These are phyloP conservation scores for Scolopax rusticola DNA, from an alignment of 2,797 vertebrate species.

Conservation along the genomic window DNA sequence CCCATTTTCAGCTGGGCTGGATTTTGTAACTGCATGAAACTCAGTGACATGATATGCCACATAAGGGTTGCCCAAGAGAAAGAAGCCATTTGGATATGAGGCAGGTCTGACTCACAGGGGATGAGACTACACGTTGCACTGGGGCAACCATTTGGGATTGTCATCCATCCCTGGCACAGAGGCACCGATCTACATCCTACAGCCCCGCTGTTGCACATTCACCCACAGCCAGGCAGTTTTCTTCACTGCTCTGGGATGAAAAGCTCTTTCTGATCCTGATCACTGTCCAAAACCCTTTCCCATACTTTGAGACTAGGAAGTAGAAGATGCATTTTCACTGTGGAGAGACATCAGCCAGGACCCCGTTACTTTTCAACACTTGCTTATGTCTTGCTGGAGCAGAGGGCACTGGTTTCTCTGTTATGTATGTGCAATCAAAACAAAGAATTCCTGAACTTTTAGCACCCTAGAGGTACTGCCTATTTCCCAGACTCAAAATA, in stretches of 20 bases:
- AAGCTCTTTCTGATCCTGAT: not conserved
- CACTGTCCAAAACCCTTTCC: not conserved
- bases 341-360: not conserved
- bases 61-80: not conserved
- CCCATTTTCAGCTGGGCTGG: not conserved
- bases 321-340: not conserved
- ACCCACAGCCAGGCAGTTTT: not conserved
- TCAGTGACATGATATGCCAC: not conserved
- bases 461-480: not conserved
- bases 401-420: not conserved
- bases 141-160: not conserved
- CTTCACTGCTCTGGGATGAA: not conserved
- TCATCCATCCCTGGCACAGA: not conserved
- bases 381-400: not conserved
- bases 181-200: not conserved
- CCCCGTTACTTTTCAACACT: not conserved
- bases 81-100: not conserved
- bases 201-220: not conserved
- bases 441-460: not conserved
- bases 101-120: not conserved
- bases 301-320: not conserved
- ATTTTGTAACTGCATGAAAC: not conserved
- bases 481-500: slow-evolving; percentile 5
- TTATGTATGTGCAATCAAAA: not conserved
- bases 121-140: not conserved